phyloP scores from a whole-genome alignment of 2,797 vertebrate genomes.

The Poeciliopsis paucimaculata region DNA sequence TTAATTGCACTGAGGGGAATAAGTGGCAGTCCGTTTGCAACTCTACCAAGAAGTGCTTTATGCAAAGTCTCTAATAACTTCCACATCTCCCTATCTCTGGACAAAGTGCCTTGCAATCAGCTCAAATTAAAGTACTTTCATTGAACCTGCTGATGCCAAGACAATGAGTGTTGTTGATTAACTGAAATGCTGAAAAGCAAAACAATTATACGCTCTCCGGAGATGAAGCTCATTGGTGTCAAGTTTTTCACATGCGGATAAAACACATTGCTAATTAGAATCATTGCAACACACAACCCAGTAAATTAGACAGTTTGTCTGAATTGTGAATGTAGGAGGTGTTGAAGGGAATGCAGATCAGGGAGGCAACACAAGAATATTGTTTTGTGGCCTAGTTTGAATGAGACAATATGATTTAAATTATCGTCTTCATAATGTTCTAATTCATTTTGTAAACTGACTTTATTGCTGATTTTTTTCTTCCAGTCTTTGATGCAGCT shows the following conservation, averaged over 20 bases:
- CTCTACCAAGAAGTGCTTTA: constrained; percentile 4
- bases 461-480: constrained; percentile 35
- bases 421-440: constrained; percentile 32
- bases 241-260: constrained; percentile 34
- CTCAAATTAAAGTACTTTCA: constrained; percentile 20
- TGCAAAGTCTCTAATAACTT: constrained; percentile 9
- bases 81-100: constrained; percentile 9
- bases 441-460: constrained; percentile 33
- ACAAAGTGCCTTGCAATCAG: constrained; percentile 17
- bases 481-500: constrained; percentile 4
- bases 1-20: not conserved
- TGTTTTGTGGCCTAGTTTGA: constrained; percentile 22
- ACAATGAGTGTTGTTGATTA: constrained; percentile 13
- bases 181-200: constrained; percentile 30
- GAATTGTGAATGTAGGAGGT: constrained; percentile 26
- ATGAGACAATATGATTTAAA: constrained; percentile 49
- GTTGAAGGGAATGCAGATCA: constrained; percentile 18
- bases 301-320: constrained; percentile 37
- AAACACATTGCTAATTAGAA: constrained; percentile 42
- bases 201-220: constrained; percentile 11
- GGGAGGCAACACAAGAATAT: constrained; percentile 15
- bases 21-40: constrained; percentile 6
- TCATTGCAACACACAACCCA: constrained; percentile 22
- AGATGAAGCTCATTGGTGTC: constrained; percentile 23
- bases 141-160: constrained; percentile 8